phyloP scores from a whole-genome alignment of 1,140 invertebrate genomes.

The Nomia melanderi region DNA sequence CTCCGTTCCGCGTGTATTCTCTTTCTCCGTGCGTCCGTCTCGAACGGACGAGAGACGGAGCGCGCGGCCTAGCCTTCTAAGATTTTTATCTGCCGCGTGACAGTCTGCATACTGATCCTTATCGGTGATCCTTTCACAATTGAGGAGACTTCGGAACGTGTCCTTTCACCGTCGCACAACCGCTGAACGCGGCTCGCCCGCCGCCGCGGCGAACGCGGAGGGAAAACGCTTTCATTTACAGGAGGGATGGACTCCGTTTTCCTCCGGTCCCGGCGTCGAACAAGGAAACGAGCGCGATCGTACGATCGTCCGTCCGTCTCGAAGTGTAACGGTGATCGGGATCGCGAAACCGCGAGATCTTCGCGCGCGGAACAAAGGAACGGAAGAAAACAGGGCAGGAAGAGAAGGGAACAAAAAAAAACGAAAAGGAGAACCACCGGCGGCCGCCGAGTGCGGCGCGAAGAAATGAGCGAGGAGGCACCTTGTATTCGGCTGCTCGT shows the following conservation, averaged over 20 bases:
- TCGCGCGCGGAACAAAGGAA: no score
- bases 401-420: not conserved
- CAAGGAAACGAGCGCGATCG: no score
- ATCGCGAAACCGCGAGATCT: no score
- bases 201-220: no score
- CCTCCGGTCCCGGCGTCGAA: no score
- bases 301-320: no score
- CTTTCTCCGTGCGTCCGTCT: not conserved
- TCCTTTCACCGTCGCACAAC: not conserved
- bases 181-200: no score
- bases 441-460: slow-evolving; percentile 1
- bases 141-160: not conserved
- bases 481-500: slow-evolving; percentile 62
- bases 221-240: no score
- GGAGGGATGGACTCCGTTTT: no score
- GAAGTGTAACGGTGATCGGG: no score
- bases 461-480: slow-evolving; percentile 42
- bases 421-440: not conserved
- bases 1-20: not conserved
- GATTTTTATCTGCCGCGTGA: slow-evolving; percentile 7
- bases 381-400: no score
- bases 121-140: slow-evolving; percentile 26
- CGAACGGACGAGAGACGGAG: not conserved
- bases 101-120: slow-evolving; percentile 24
- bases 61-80: not conserved